Percentiles rank a stretch among this genome's conserved stretches.
Conservation (phyloP, 2,797 vertebrate genomes). For the Galagoides demidoff region DNA sequence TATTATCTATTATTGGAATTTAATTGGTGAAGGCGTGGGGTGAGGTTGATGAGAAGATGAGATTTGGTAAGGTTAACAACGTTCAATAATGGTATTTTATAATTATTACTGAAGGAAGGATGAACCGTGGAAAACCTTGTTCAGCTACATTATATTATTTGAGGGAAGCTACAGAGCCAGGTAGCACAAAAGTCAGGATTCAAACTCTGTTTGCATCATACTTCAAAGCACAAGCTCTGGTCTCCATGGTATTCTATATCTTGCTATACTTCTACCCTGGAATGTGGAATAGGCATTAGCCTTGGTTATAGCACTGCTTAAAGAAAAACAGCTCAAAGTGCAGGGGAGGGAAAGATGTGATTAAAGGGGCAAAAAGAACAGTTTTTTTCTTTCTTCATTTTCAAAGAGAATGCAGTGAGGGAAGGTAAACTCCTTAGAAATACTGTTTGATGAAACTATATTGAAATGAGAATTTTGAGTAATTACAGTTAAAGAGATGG, state of each 20-base stretch:
- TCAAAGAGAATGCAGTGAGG: neutral
- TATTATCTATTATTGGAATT: neutral
- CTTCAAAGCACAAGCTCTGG: neutral
- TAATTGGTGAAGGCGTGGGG: neutral
- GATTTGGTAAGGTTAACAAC: neutral
- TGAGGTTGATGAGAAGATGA: neutral
- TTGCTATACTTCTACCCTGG: constrained; percentile 9
- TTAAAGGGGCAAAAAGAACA: neutral
- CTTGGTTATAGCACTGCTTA: neutral
- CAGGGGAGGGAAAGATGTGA: neutral
- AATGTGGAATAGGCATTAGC: neutral
- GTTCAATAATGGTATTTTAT: neutral
- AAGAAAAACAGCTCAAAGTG: neutral
- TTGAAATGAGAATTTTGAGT: constrained; percentile 1
- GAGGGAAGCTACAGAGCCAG: neutral
- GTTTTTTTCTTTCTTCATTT: neutral
- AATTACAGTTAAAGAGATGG: neutral
- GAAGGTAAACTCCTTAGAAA: neutral
- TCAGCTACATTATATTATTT: constrained; percentile 4
- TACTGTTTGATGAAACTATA: neutral
- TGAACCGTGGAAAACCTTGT: neutral
- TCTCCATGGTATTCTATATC: neutral
- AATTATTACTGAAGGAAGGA: neutral
- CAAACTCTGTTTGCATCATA: neutral
- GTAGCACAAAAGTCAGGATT: neutral